Conservation (phyloP, 2,888 invertebrate species). For the Scrobipalpa atriplicella region DNA sequence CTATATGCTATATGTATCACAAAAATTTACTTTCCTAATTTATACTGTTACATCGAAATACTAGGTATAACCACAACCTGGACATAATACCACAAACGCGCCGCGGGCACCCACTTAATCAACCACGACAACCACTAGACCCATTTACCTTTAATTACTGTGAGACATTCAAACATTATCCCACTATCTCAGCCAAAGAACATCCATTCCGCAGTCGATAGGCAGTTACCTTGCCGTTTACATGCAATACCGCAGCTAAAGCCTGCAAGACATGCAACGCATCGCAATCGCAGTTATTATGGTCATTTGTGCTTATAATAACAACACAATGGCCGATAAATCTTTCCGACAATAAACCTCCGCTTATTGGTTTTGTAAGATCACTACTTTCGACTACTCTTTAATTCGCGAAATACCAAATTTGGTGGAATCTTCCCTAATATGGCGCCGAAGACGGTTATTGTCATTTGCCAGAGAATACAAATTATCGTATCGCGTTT, state of each 20-base stretch:
- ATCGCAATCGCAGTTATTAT: constrained; percentile 22
- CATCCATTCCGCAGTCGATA: constrained; percentile 26
- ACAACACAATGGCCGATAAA: constrained; percentile 58
- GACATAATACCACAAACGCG: constrained; percentile 19
- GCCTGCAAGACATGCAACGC: constrained; percentile 9
- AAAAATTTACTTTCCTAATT: too few relatives aligned
- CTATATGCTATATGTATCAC: too few relatives aligned
- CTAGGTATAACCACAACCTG: too few relatives aligned
- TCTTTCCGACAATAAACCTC: constrained; percentile 51
- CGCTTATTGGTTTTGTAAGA: constrained; percentile 49
- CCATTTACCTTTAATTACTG: constrained; percentile 39
- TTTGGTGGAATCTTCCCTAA: constrained; percentile 49
- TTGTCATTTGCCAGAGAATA: constrained; percentile 56
- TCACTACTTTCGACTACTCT: constrained; percentile 40
- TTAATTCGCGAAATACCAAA: constrained; percentile 55
- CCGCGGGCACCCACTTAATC: constrained; percentile 30
- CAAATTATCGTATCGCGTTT: constrained; percentile 50
- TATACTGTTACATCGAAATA: too few relatives aligned
- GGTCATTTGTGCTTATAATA: constrained; percentile 25
- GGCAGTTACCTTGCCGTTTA: background rate
- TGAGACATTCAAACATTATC: constrained; percentile 27
- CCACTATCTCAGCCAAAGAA: constrained; percentile 16
- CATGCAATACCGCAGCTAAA: constrained; percentile 13
- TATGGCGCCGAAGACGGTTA: constrained; percentile 51
- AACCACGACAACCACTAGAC: constrained; percentile 38